These are phyloP conservation scores for Eumacrocentrus americanus DNA, from an alignment of 2,888 invertebrate species.

Conservation along the genomic window DNA sequence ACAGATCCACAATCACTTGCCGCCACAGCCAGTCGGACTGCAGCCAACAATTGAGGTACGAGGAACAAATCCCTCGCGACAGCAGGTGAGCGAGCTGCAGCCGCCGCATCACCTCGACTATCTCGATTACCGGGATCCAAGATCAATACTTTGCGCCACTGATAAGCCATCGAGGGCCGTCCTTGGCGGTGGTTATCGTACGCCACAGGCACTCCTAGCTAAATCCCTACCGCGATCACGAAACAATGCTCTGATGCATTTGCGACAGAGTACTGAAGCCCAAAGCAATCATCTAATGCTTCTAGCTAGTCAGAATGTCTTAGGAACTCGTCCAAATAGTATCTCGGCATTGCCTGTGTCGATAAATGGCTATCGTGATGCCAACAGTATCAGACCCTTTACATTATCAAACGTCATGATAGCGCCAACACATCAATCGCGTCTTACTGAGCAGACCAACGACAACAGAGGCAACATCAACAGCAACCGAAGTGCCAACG, in stretches of 20 bases:
- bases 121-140: conserved; percentile 59
- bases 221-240: conserved; percentile 37
- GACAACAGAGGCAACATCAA: background rate
- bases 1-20: conserved; percentile 57
- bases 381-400: background rate
- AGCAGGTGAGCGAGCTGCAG: conserved; percentile 45
- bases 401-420: conserved; percentile 38
- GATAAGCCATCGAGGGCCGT: conserved; percentile 55
- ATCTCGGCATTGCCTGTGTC: background rate
- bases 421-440: conserved; percentile 48
- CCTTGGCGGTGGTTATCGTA: conserved; percentile 55
- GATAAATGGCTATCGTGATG: background rate
- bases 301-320: background rate
- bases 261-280: background rate
- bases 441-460: conserved; percentile 8
- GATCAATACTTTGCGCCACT: conserved; percentile 54
- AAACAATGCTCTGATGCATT: background rate
- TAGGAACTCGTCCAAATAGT: background rate
- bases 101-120: conserved; percentile 57
- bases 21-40: conserved; percentile 40
- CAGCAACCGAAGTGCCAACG: background rate
- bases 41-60: conserved; percentile 59
- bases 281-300: background rate
- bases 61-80: conserved; percentile 48
- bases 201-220: conserved; percentile 51